Base-by-base conservation (phyloP, 2,113 vertebrate species). In the Campylorhamphus procurvoides region DNA sequence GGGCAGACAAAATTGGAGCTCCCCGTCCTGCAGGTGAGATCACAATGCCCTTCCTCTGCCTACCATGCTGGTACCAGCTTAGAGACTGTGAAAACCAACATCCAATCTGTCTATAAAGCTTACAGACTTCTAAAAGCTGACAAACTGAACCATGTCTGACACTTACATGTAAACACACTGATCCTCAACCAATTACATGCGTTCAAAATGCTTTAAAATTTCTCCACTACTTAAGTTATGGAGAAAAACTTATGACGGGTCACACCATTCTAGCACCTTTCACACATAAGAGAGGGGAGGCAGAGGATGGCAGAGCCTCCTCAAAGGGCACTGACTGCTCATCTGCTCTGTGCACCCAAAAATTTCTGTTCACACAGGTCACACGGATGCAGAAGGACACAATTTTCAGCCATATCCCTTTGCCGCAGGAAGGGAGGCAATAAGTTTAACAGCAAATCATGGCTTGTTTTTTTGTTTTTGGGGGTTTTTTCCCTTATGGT, bases 41-140 rank as follows among this genome's bases (percentile, higher is more conserved):
- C 0, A 1, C 0, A 0, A 46, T 59, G 33, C 1, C 56, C 6
- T 59, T 17, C 18, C 7, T 29, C 31, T 68, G 20, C 47, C 39
- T 44, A 25, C 18, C 3, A 1, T 15, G 40, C 14, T 24, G 47
- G 24, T 46, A 90, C 10, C 39, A 85, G 20, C 44, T 46, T 24
- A 52, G 17, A n/a, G 39, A 40, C 49, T 44, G 5, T 49, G 47
- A 39, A 84, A 89, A 67, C 6, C 23, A 55, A 69, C 9, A 42
- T 19, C 28, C 18, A 27, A 10, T 4, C 23, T 19, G 7, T 8
- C 46, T 64, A 73, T 55, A 89, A 87, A 50, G 29, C 46, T 42
- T 14, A 62, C 1, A 18, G 66, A 67, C 49, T 55, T 85, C 56
- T 60, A 68, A 59, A 62, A 4, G 1, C 35, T 78, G 29, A 68